Conservation (phyloP, 2,888 invertebrate genomes). For the Argyra leucocephala region DNA sequence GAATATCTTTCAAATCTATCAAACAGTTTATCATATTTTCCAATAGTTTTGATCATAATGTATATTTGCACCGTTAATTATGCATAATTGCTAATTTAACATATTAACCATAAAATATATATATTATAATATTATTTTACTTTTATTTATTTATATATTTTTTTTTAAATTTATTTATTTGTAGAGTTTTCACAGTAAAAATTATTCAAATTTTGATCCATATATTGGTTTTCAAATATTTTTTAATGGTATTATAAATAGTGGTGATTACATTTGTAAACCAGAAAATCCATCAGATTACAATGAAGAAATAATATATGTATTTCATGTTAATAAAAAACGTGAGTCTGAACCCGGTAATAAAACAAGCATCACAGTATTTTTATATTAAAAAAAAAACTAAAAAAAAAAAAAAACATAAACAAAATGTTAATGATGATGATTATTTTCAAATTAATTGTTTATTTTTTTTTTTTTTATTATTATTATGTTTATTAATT, state of each 20-base stretch:
- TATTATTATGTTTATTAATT: no score
- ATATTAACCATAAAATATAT: background rate
- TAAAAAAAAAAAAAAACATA: constrained; percentile 12
- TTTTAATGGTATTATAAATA: constrained; percentile 36
- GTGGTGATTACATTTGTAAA: constrained; percentile 35
- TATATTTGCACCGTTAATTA: no score
- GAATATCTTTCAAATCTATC: no score
- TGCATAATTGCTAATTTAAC: no score
- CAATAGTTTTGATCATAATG: no score
- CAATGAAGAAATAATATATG: constrained; percentile 33
- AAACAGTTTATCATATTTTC: no score
- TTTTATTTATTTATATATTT: background rate
- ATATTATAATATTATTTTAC: background rate
- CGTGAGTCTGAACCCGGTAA: constrained; percentile 17
- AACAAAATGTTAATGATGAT: background rate
- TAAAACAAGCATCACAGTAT: constrained; percentile 16
- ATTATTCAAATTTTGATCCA: constrained; percentile 29
- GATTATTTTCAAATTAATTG: no score
- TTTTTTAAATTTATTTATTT: constrained; percentile 14
- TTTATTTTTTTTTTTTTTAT: no score
- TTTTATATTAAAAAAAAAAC: constrained; percentile 14
- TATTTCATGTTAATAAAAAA: constrained; percentile 19
- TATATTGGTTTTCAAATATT: constrained; percentile 37
- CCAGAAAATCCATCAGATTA: constrained; percentile 32
- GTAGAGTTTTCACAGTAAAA: constrained; percentile 35